Percentiles rank a stretch among this genome's conserved stretches.
phyloP scores from a whole-genome alignment of 1,140 invertebrate species.

The Thrips palmi region DNA sequence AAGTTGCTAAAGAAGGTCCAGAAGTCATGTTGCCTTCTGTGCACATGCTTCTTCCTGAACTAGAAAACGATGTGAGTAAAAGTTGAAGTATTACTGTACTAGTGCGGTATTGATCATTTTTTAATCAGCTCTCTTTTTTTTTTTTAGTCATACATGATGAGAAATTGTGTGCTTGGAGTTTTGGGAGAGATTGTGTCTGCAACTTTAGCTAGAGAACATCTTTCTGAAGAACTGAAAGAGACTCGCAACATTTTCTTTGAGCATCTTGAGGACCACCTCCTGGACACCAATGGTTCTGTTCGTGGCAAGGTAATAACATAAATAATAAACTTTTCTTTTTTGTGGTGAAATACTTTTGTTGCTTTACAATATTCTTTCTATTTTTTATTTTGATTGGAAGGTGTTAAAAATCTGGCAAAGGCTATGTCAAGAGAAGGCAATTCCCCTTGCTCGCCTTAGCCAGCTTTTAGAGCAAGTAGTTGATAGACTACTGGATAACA shows the following conservation, averaged over 20 bases:
- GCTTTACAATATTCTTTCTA: slow-evolving; percentile 2
- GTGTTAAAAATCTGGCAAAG: slow-evolving; percentile 15
- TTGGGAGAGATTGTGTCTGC: slow-evolving; percentile 53
- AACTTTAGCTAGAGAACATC: slow-evolving; percentile 44
- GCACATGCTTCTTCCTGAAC: slow-evolving; percentile 30
- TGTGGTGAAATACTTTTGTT: background rate
- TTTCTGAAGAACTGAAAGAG: slow-evolving; percentile 41
- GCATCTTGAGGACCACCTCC: slow-evolving; percentile 57
- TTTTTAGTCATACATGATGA: slow-evolving; percentile 50
- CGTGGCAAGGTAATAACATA: slow-evolving; percentile 59
- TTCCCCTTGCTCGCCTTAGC: too few species aligned
- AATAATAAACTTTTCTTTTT: slow-evolving; percentile 5
- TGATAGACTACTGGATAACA: too few species aligned
- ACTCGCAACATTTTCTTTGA: slow-evolving; percentile 52
- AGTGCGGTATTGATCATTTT: background rate
- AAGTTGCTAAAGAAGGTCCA: slow-evolving; percentile 42
- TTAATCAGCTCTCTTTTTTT: slow-evolving; percentile 15
- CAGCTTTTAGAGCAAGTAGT: too few species aligned
- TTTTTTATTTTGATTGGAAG: slow-evolving; percentile 6
- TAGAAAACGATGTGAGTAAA: slow-evolving; percentile 35
- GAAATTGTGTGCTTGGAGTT: slow-evolving; percentile 61
- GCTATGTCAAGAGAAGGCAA: slow-evolving; percentile 12
- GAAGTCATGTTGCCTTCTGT: slow-evolving; percentile 42
- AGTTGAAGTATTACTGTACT: slow-evolving; percentile 22
- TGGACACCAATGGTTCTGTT: slow-evolving; percentile 66